These are phyloP conservation scores for Asteroscopus sphinx DNA, from an alignment of 2,888 invertebrate species.

Conservation along the genomic window DNA sequence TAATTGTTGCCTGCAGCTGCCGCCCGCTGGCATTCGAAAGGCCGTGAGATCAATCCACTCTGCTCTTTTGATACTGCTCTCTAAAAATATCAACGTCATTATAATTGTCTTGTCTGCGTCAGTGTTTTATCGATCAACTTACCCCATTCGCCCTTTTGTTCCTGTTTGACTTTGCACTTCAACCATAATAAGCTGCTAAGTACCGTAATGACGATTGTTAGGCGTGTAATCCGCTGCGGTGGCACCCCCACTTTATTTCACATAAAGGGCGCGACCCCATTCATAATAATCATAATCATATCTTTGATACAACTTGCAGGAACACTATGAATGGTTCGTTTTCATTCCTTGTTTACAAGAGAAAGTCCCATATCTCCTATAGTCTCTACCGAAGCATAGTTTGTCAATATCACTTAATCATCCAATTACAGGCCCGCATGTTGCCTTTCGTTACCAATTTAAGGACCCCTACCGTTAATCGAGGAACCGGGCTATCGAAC, in stretches of 20 bases:
- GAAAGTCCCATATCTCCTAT: slow-evolving; percentile 63
- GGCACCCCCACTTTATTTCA: slow-evolving; percentile 70
- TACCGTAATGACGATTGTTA: slow-evolving; percentile 78
- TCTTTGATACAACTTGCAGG: slow-evolving; percentile 59
- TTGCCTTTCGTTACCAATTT: slow-evolving; percentile 76
- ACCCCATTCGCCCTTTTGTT: slow-evolving; percentile 48
- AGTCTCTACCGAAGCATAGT: slow-evolving; percentile 62
- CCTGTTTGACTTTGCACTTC: slow-evolving; percentile 77
- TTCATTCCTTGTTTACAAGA: slow-evolving; percentile 60
- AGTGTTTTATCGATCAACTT: slow-evolving; percentile 11
- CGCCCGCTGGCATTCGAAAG: slow-evolving; percentile 74
- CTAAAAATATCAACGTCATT: slow-evolving; percentile 39
- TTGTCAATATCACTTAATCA: slow-evolving; percentile 78
- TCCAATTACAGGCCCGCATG: slow-evolving; percentile 84
- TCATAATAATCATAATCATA: slow-evolving; percentile 70
- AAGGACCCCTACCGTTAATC: slow-evolving; percentile 63
- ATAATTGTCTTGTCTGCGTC: slow-evolving; percentile 26
- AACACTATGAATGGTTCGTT: slow-evolving; percentile 54
- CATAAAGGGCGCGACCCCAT: slow-evolving; percentile 72
- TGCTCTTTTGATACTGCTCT: slow-evolving; percentile 59
- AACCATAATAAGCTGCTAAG: slow-evolving; percentile 81
- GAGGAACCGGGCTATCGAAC: slow-evolving; percentile 31
- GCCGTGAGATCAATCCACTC: slow-evolving; percentile 76
- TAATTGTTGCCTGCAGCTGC: slow-evolving; percentile 87
- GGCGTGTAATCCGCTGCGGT: slow-evolving; percentile 80